Percentiles rank a stretch among this genome's conserved stretches.
These are phyloP conservation scores for Melanotaenia maccullochi DNA, from an alignment of 2,797 vertebrate species.

Conservation along the genomic window DNA sequence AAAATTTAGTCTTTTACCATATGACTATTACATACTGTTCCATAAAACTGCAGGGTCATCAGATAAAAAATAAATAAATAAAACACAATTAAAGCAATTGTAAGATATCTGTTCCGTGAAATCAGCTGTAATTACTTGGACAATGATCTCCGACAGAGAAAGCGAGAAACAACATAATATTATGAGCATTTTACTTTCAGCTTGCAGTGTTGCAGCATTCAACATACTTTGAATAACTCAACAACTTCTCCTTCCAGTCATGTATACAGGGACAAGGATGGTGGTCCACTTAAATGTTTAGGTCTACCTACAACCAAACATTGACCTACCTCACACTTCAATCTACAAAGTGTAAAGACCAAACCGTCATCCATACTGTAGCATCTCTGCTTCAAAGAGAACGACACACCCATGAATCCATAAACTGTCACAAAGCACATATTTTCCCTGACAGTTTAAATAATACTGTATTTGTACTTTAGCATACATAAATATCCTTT, in stretches of 20 bases:
- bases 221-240: background rate
- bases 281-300: too few relatives aligned
- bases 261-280: too few relatives aligned
- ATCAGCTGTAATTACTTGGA: background rate
- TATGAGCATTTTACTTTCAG: too few relatives aligned
- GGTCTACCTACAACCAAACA: too few relatives aligned
- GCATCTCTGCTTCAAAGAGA: background rate
- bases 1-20: background rate
- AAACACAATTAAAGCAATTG: too few relatives aligned
- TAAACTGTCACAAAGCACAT: background rate
- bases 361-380: background rate
- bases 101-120: background rate
- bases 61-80: too few relatives aligned
- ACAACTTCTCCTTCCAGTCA: too few relatives aligned
- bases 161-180: background rate
- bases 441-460: background rate
- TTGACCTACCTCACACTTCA: background rate
- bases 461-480: background rate
- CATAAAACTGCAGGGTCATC: background rate
- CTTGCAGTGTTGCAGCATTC: background rate
- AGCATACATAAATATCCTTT: background rate
- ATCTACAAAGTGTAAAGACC: background rate
- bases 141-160: background rate
- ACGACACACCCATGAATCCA: background rate
- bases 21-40: too few relatives aligned